phyloP scores from a whole-genome alignment of 2,797 vertebrate species.

The Acanthiza pusilla region DNA sequence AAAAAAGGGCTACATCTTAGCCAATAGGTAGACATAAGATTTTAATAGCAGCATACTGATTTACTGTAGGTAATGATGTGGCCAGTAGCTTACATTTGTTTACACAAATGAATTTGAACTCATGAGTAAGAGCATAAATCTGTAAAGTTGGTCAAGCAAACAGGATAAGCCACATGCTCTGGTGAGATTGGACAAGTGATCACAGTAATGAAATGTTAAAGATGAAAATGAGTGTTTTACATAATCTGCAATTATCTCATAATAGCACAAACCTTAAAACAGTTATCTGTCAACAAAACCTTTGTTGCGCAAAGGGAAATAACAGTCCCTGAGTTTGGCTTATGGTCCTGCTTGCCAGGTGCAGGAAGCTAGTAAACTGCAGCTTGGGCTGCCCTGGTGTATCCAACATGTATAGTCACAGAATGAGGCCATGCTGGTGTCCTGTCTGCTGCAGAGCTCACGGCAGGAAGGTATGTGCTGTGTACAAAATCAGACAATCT shows the following conservation, averaged over 20 bases:
- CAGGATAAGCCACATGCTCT: background rate
- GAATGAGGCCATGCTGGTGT: fast-evolving
- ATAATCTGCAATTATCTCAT: background rate
- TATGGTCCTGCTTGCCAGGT: background rate
- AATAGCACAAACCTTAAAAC: background rate
- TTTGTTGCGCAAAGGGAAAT: background rate
- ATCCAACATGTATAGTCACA: fast-evolving
- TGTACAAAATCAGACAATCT: background rate
- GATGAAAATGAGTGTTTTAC: background rate
- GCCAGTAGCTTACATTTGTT: background rate
- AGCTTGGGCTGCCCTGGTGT: background rate
- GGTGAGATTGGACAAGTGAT: background rate
- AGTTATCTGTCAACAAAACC: background rate
- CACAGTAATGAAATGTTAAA: background rate
- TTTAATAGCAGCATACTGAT: background rate
- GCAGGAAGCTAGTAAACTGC: background rate
- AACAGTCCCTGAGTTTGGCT: background rate
- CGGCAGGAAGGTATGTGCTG: fast-evolving
- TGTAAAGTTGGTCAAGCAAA: background rate
- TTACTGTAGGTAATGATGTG: background rate
- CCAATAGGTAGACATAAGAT: background rate
- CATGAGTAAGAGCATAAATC: background rate
- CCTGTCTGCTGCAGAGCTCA: background rate
- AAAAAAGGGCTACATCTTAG: background rate
- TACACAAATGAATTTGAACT: background rate